Conservation (phyloP, 1,140 invertebrate species). For the Brachionus rubens region DNA sequence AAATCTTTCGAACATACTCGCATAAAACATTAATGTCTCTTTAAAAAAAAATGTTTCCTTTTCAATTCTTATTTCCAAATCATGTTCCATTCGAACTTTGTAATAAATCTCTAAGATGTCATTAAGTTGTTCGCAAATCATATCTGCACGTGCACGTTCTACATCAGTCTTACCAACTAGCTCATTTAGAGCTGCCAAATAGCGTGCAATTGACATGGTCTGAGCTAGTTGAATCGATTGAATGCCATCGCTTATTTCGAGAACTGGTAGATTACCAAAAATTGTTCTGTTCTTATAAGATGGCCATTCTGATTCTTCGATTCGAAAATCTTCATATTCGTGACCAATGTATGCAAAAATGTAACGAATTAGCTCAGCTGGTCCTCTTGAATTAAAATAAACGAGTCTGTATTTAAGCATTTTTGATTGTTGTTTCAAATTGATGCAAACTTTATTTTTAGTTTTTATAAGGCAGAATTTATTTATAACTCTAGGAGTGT, state of each 20-base stretch:
- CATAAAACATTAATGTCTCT: constrained; percentile 3
- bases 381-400: constrained; percentile 48
- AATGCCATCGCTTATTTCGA: constrained; percentile 4
- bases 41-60: neutral
- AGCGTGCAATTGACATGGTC: neutral
- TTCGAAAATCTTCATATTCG: constrained; percentile 49
- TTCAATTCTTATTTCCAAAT: neutral
- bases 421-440: neutral
- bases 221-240: neutral
- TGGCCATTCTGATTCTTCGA: constrained; percentile 48
- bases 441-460: neutral
- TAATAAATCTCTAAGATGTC: constrained; percentile 19
- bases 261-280: constrained; percentile 8
- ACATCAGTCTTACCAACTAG: neutral
- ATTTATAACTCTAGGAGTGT: neutral
- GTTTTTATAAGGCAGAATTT: neutral
- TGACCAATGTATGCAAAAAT: constrained; percentile 47
- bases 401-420: constrained; percentile 46
- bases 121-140: neutral
- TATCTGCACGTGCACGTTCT: neutral
- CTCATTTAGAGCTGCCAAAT: neutral
- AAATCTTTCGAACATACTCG: constrained; percentile 7
- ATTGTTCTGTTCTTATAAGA: constrained; percentile 22
- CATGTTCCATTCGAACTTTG: neutral
- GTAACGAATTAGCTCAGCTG: constrained; percentile 48